Evolutionary conservation across 2,113 vertebrate species (phyloP).

Genomic region (Xiphophorus hellerii): DNA sequence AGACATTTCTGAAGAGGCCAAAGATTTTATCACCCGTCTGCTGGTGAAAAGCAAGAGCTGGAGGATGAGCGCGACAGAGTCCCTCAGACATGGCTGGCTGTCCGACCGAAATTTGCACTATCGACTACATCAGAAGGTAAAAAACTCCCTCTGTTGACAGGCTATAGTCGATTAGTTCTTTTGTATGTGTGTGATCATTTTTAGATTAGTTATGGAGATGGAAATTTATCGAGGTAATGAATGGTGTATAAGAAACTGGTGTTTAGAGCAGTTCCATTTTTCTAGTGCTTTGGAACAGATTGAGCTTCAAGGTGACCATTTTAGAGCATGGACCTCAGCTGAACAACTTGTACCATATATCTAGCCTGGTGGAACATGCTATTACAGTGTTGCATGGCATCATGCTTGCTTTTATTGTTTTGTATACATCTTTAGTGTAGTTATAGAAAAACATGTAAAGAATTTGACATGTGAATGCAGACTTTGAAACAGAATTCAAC

Average conservation of each 20-base stretch:
- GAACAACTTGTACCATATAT: background rate
- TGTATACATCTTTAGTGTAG: background rate
- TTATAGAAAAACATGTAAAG: background rate
- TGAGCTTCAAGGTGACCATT: background rate
- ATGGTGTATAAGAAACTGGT: too few species aligned
- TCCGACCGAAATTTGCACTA: conserved; percentile 87
- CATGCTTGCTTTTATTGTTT: background rate
- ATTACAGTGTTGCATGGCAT: background rate
- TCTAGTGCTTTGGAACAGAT: too few species aligned
- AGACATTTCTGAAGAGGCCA: conserved; percentile 90
- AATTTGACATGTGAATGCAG: background rate
- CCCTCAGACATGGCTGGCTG: conserved; percentile 93
- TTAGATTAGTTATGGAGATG: too few species aligned
- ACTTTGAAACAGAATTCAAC: background rate
- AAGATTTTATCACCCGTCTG: conserved; percentile 94
- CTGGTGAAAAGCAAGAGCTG: conserved; percentile 97
- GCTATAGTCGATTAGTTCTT: too few species aligned
- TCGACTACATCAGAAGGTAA: conserved; percentile 84
- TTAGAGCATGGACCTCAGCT: too few species aligned
- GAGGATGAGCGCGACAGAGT: conserved; percentile 94
- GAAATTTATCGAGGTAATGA: too few species aligned
- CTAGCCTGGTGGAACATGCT: background rate
- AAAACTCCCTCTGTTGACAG: too few species aligned
- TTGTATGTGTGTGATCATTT: too few species aligned
- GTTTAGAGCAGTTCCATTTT: too few species aligned